Evolutionary conservation across 2,113 vertebrate genomes (phyloP), one percentile per base, ranked within the genome.

Genomic region (Chaetorhynchus papuensis): DNA sequence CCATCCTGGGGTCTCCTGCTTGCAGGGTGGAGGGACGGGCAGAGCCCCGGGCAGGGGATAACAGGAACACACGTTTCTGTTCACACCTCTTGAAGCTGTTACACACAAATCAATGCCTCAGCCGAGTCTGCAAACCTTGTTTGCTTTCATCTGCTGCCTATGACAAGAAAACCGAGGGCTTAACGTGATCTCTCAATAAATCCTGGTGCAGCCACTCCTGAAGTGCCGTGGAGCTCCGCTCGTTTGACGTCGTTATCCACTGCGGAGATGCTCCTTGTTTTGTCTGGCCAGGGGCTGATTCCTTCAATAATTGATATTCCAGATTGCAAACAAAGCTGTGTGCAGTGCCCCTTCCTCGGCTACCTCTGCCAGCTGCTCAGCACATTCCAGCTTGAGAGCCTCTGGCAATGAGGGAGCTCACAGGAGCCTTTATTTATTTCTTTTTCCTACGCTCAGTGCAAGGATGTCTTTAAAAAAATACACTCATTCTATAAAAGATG

Each of bases 111-210:
- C 94, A 77, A 11, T 90, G 80, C 84, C 21, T 30, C 28, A 11
- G 69, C 86, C 41, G 39, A 50, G 22, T 83, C 45, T 94, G 66
- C 56, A 59, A 49, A 59, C 15, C 44, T 89, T 11, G 31, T 83
- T 97, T 92, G 91, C 87, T 96, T 92, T 95, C 59, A 76, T 94
- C 83, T 79, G 70, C 84, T 81, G 59, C 56, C 82, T 30, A 1
- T 30, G 79, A 90, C 94, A 91, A 53, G 72, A 45, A 78, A 81
- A 87, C 37, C 20, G 4, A 57, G 64, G 70, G 87, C 89, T 96
- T 69, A 49, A 41, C 39, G 66, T 74, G 95, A 57, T 77, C 66
- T 92, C 84, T 89, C 82, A 91, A 54, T 86, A 92, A 93, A 95
- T 76, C 42, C 79, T 57, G 31, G 3, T 6, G 33, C 78, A 83